Percentiles rank a stretch among this genome's conserved stretches.
These are phyloP conservation scores for Drosophila neocordata DNA, from an alignment of 1,140 invertebrate genomes.

Conservation along the genomic window DNA sequence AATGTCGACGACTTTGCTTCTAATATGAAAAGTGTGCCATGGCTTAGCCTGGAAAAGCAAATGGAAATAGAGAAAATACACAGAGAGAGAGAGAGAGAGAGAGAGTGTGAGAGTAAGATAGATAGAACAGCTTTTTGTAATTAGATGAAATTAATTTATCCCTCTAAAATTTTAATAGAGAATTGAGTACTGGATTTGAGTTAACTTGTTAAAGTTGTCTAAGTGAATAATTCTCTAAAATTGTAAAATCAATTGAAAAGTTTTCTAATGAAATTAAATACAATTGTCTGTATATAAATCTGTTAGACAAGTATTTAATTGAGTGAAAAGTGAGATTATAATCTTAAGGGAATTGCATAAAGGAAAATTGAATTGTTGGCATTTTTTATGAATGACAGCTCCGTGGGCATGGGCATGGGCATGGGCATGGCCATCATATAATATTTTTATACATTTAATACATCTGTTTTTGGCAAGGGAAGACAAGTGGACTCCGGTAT, in stretches of 20 bases:
- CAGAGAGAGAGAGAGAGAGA: background rate
- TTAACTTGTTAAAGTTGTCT: background rate
- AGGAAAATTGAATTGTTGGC: slow-evolving; percentile 43
- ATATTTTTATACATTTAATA: slow-evolving; percentile 53
- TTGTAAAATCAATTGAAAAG: background rate
- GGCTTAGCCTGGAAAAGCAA: slow-evolving; percentile 14
- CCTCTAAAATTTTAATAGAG: background rate
- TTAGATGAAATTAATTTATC: slow-evolving; percentile 8
- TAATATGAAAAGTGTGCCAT: slow-evolving; percentile 31
- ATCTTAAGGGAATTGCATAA: slow-evolving; percentile 41
- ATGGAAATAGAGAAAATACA: background rate
- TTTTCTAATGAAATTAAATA: background rate
- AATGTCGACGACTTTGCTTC: slow-evolving; percentile 46
- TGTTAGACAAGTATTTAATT: background rate
- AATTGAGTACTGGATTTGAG: background rate
- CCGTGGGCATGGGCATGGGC: too few relatives aligned
- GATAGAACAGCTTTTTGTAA: background rate
- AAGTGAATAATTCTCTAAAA: background rate
- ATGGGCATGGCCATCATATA: too few relatives aligned
- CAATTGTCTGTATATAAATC: background rate
- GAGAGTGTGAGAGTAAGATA: background rate
- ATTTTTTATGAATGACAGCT: slow-evolving; percentile 45
- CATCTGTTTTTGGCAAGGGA: background rate
- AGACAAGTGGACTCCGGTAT: background rate
- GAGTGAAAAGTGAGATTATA: background rate